A percentile compares a stretch with the other conserved stretches of the same genome.
Evolutionary conservation across 2,888 invertebrate genomes (phyloP).

Genomic region (Pollenia amentaria): DNA sequence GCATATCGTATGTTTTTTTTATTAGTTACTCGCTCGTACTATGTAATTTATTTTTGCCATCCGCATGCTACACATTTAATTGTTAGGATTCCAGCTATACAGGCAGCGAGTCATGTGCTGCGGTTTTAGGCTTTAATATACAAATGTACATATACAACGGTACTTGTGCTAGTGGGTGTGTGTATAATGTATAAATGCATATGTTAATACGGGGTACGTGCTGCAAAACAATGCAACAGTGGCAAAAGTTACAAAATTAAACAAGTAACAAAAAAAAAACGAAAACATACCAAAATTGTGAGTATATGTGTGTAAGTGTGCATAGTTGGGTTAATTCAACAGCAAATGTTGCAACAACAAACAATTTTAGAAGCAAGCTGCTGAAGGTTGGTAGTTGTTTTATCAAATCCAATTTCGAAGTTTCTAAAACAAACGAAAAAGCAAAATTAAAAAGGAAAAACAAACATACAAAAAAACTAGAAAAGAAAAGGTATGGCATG

Average conservation of each 20-base stretch:
- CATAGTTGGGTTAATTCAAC: neutral
- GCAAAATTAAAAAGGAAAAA: neutral
- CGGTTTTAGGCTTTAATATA: conserved; percentile 42
- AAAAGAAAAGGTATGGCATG: conserved; percentile 62
- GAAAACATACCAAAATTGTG: conserved; percentile 13
- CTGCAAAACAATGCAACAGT: conserved; percentile 69
- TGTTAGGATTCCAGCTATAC: conserved; percentile 53
- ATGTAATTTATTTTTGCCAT: conserved; percentile 7
- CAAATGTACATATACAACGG: too few species aligned
- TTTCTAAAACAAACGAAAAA: conserved; percentile 41
- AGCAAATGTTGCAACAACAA: conserved; percentile 5
- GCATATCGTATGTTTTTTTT: conserved; percentile 81
- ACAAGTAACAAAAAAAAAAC: conserved; percentile 47
- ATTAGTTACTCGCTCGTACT: conserved; percentile 43
- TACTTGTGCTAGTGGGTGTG: too few species aligned
- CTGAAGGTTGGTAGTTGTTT: conserved; percentile 29
- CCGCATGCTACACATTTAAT: conserved; percentile 51
- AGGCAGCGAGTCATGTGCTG: conserved; percentile 39
- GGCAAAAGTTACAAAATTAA: conserved; percentile 65
- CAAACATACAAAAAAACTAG: neutral
- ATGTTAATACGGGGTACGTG: conserved; percentile 16
- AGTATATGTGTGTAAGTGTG: neutral
- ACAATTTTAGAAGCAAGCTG: neutral
- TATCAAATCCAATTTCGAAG: conserved; percentile 68
- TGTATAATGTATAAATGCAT: too few species aligned